Conservation (phyloP, 1,140 invertebrate genomes). For the Meteorus sp. region DNA sequence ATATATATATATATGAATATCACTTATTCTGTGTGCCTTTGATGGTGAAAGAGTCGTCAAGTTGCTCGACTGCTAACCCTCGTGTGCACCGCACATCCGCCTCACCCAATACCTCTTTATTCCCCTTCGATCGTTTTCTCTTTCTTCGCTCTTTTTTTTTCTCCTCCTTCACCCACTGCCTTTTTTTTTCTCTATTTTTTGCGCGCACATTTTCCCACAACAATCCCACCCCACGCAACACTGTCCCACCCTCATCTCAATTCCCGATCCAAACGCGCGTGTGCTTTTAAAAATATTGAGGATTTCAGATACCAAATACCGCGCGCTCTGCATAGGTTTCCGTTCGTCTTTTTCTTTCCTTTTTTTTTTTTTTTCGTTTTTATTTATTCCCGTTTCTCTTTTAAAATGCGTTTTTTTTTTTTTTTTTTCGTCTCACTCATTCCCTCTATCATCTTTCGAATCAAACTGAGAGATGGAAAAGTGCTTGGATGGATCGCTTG, state of each 20-base stretch:
- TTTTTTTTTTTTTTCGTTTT: too few relatives aligned
- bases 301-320: slow-evolving; percentile 56
- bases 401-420: too few relatives aligned
- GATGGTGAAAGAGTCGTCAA: slow-evolving; percentile 47
- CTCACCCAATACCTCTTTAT: background rate
- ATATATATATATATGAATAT: too few relatives aligned
- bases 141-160: background rate
- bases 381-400: too few relatives aligned
- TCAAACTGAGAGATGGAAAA: background rate
- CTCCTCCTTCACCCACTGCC: background rate
- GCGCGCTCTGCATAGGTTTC: slow-evolving; percentile 34
- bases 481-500: background rate
- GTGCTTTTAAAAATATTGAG: slow-evolving; percentile 61
- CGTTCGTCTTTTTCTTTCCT: too few relatives aligned
- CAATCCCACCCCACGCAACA: slow-evolving; percentile 32
- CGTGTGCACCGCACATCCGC: background rate
- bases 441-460: too few relatives aligned
- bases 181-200: background rate
- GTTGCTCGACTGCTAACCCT: too few relatives aligned
- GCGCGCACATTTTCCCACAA: slow-evolving; percentile 7
- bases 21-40: slow-evolving; percentile 49
- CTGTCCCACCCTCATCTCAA: slow-evolving; percentile 30
- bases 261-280: background rate
- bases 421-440: too few relatives aligned
- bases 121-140: too few relatives aligned